Evolutionary conservation across 2,797 vertebrate genomes (phyloP).

Genomic region (Danio aesculapii): DNA sequence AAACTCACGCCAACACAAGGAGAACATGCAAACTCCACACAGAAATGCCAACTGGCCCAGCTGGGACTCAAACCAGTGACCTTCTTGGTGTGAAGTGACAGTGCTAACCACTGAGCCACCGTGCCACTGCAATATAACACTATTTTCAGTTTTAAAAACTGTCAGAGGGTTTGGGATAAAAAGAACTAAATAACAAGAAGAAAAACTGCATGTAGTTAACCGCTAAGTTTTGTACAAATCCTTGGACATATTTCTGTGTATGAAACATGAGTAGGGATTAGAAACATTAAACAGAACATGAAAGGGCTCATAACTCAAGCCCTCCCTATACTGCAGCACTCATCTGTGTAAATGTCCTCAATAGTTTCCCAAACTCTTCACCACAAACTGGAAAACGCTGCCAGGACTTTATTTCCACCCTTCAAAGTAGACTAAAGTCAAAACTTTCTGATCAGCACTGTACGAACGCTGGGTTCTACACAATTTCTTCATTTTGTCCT

Average conservation of each 20-base stretch:
- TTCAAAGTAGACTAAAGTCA: too few relatives aligned
- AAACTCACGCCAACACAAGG: too few relatives aligned
- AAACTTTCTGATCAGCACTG: too few relatives aligned
- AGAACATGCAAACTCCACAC: too few relatives aligned
- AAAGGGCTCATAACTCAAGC: slow-evolving; percentile 28
- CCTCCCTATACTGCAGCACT: background rate
- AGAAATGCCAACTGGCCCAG: too few relatives aligned
- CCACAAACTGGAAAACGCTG: slow-evolving; percentile 38
- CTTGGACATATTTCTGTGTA: background rate
- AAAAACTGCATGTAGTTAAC: background rate
- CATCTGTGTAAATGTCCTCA: background rate
- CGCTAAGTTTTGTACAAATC: slow-evolving; percentile 14
- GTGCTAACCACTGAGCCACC: too few relatives aligned
- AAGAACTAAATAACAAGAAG: background rate
- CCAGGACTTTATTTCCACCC: slow-evolving; percentile 59
- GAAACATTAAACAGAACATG: slow-evolving; percentile 20
- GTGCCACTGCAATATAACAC: too few relatives aligned
- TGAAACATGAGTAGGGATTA: slow-evolving; percentile 16
- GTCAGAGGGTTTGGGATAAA: background rate
- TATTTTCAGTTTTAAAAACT: too few relatives aligned
- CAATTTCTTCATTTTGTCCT: too few relatives aligned
- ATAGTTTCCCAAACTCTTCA: background rate
- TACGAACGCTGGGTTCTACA: too few relatives aligned
- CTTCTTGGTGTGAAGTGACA: too few relatives aligned
- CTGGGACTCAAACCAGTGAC: too few relatives aligned